These are phyloP conservation scores for Vanessa tameamea DNA, from an alignment of 1,140 invertebrate species.

Conservation along the genomic window DNA sequence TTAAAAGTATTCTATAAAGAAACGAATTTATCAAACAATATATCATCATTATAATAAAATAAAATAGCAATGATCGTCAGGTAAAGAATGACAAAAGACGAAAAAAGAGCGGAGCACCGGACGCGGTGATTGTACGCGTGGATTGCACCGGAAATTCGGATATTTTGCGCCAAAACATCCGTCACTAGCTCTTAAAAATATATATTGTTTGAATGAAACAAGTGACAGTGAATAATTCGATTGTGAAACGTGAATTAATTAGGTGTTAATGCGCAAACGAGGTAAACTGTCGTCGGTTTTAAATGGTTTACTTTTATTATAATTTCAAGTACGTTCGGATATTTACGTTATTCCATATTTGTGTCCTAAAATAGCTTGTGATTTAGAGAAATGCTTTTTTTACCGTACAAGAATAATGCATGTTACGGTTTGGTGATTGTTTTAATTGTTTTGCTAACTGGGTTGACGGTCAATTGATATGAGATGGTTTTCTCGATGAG, in stretches of 20 bases:
- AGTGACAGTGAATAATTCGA: not conserved
- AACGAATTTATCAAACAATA: not conserved
- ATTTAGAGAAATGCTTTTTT: not conserved
- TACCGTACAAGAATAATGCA: no score
- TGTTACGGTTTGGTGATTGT: no score
- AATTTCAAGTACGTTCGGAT: not conserved
- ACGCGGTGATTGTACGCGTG: conserved; percentile 47
- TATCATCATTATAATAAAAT: not conserved
- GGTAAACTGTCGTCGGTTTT: not conserved
- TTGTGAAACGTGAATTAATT: conserved; percentile 22
- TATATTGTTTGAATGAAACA: conserved; percentile 10
- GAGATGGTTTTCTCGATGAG: no score
- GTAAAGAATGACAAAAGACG: conserved; percentile 19
- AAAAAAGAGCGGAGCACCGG: conserved; percentile 36
- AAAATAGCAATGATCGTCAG: conserved; percentile 5
- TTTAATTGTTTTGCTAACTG: no score
- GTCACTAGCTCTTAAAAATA: conserved; percentile 4
- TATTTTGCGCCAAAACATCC: conserved; percentile 50
- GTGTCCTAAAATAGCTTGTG: not conserved
- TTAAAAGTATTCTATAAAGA: no score
- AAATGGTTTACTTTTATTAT: conserved; percentile 11
- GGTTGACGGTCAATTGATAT: not conserved
- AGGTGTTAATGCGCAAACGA: conserved; percentile 22
- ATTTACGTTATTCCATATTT: not conserved
- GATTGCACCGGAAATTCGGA: conserved; percentile 46